Evolutionary conservation across 2,888 invertebrate species (phyloP).

Genomic region (Tanypteryx hageni): DNA sequence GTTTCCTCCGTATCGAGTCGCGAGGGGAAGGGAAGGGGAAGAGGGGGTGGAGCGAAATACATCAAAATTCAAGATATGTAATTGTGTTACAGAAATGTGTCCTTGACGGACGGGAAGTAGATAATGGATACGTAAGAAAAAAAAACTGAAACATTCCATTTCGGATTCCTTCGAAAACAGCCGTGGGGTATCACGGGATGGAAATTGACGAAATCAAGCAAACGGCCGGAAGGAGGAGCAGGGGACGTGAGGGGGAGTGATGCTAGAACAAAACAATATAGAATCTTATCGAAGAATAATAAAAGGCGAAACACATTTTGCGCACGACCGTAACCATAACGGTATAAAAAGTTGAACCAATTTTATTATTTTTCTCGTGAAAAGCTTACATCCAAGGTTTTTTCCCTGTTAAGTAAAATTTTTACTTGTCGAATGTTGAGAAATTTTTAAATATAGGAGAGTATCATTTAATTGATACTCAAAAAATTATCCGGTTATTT

Average conservation of each 20-base stretch:
- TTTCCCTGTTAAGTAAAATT: too few relatives aligned
- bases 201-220: neutral
- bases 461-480: too few relatives aligned
- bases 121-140: constrained; percentile 24
- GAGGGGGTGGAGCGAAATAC: neutral
- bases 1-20: neutral
- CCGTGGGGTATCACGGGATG: constrained; percentile 1
- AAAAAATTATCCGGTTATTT: too few relatives aligned
- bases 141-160: constrained; percentile 48
- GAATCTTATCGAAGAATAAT: neutral
- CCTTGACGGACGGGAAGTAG: constrained; percentile 32
- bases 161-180: constrained; percentile 51
- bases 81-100: constrained; percentile 41
- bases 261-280: constrained; percentile 7
- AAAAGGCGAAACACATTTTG: too few relatives aligned
- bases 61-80: constrained; percentile 56
- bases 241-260: neutral
- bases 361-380: too few relatives aligned
- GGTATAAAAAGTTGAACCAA: too few relatives aligned
- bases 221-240: neutral
- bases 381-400: too few relatives aligned
- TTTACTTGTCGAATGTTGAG: too few relatives aligned
- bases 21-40: neutral
- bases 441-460: too few relatives aligned
- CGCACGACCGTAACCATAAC: too few relatives aligned